Percentiles rank a stretch among this genome's conserved stretches.
These are phyloP conservation scores for Drosophila pseudoananassae DNA, from an alignment of 1,140 invertebrate species.

Conservation along the genomic window DNA sequence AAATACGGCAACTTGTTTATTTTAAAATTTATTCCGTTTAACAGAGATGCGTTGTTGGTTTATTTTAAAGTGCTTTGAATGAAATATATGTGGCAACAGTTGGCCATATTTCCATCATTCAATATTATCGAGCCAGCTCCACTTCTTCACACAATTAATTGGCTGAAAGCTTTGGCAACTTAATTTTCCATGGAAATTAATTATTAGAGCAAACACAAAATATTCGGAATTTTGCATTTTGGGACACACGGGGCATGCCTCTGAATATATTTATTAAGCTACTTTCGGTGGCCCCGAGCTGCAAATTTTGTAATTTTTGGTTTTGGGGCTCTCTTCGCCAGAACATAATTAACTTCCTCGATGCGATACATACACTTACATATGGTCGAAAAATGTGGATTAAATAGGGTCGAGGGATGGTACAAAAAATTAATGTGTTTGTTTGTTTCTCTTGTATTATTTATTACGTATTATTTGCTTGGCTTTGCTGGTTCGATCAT, in stretches of 20 bases:
- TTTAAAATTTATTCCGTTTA: not conserved
- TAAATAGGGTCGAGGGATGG: not conserved
- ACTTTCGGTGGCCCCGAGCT: slow-evolving; percentile 14
- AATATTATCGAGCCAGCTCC: not conserved
- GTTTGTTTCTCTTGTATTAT: slow-evolving; percentile 39
- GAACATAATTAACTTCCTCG: slow-evolving; percentile 49
- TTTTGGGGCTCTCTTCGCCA: slow-evolving; percentile 12
- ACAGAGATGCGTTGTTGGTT: slow-evolving; percentile 3
- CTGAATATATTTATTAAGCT: slow-evolving; percentile 46
- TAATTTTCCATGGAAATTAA: slow-evolving; percentile 49
- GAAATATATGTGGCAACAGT: slow-evolving; percentile 6
- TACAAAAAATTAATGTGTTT: slow-evolving; percentile 23
- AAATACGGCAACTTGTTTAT: slow-evolving; percentile 36
- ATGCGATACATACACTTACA: slow-evolving; percentile 23
- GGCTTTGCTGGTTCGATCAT: slow-evolving; percentile 20
- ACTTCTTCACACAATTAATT: slow-evolving; percentile 21
- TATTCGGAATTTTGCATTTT: slow-evolving; percentile 21
- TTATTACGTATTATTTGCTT: slow-evolving; percentile 44
- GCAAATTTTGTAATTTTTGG: slow-evolving; percentile 31
- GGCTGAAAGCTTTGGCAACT: slow-evolving; percentile 47
- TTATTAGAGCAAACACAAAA: slow-evolving; percentile 41
- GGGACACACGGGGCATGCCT: slow-evolving; percentile 28
- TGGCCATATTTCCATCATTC: slow-evolving; percentile 13
- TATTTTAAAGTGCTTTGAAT: slow-evolving; percentile 14
- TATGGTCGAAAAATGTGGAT: slow-evolving; percentile 3